phyloP scores from a whole-genome alignment of 2,113 vertebrate species.

The Elachura formosa region DNA sequence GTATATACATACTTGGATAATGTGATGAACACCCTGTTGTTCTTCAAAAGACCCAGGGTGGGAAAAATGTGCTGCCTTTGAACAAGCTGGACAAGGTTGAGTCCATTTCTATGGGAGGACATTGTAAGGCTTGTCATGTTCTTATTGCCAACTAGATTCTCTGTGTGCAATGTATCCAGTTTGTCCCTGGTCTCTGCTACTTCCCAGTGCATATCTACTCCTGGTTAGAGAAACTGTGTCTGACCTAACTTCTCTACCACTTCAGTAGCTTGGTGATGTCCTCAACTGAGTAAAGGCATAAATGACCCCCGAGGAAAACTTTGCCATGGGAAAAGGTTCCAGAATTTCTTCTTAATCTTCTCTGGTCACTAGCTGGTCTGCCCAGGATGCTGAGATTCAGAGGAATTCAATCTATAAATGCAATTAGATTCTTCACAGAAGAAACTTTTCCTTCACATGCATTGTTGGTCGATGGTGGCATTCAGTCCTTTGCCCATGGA shows the following conservation, averaged over 20 bases:
- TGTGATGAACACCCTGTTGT: neutral
- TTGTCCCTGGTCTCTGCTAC: neutral
- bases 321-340: neutral
- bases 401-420: neutral
- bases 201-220: neutral
- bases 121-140: neutral
- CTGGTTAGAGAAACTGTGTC: neutral
- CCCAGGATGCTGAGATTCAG: neutral
- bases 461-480: fast-evolving
- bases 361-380: neutral
- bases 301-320: neutral
- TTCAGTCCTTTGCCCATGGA: neutral
- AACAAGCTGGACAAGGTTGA: neutral
- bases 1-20: neutral
- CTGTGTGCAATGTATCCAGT: neutral
- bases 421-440: neutral
- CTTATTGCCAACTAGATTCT: neutral
- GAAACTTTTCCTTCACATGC: neutral
- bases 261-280: neutral
- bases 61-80: neutral
- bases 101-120: neutral
- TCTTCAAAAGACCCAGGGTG: neutral
- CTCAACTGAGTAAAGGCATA: neutral
- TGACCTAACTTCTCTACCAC: neutral
- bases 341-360: neutral